phyloP scores from a whole-genome alignment of 2,888 invertebrate genomes.

The Cheilosia variabilis region DNA sequence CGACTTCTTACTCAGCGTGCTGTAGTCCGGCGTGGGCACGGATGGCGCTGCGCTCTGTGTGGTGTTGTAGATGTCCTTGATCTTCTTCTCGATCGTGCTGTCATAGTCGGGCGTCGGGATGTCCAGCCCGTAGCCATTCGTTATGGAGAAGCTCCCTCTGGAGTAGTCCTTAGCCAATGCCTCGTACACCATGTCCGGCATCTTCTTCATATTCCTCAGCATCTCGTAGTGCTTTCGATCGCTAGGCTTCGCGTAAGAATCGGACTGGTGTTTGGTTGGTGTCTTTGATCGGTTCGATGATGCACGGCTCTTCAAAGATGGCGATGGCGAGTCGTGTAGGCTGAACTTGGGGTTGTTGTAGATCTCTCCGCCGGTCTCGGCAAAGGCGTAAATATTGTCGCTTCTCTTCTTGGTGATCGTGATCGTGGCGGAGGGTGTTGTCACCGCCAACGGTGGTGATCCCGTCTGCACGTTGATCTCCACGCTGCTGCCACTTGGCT shows the following conservation, averaged over 20 bases:
- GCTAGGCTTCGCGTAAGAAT: conserved; percentile 82
- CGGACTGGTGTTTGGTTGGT: conserved; percentile 77
- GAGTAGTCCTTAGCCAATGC: conserved; percentile 85
- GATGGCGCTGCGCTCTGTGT: conserved; percentile 82
- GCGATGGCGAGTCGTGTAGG: conserved; percentile 81
- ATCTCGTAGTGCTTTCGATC: conserved; percentile 82
- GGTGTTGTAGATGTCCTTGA: conserved; percentile 82
- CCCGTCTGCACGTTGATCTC: conserved; percentile 53
- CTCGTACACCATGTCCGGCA: conserved; percentile 88
- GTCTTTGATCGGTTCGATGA: conserved; percentile 80
- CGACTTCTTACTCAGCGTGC: conserved; percentile 82
- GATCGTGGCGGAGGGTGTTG: conserved; percentile 78
- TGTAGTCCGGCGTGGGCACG: conserved; percentile 83
- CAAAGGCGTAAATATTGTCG: conserved; percentile 80
- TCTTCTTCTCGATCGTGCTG: conserved; percentile 82
- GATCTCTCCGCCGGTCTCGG: conserved; percentile 81
- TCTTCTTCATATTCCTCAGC: conserved; percentile 81
- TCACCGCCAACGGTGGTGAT: conserved; percentile 67
- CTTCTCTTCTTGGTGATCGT: conserved; percentile 72
- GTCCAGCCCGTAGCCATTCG: conserved; percentile 76
- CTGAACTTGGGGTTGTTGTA: conserved; percentile 83
- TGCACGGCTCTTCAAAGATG: conserved; percentile 79
- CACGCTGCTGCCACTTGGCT: conserved; percentile 44
- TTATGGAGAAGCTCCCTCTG: conserved; percentile 72
- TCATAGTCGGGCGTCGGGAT: conserved; percentile 84